Evolutionary conservation across 2,113 vertebrate species (phyloP), one percentile per base, ranked within the genome.

Genomic region (Phoenicopterus ruber): DNA sequence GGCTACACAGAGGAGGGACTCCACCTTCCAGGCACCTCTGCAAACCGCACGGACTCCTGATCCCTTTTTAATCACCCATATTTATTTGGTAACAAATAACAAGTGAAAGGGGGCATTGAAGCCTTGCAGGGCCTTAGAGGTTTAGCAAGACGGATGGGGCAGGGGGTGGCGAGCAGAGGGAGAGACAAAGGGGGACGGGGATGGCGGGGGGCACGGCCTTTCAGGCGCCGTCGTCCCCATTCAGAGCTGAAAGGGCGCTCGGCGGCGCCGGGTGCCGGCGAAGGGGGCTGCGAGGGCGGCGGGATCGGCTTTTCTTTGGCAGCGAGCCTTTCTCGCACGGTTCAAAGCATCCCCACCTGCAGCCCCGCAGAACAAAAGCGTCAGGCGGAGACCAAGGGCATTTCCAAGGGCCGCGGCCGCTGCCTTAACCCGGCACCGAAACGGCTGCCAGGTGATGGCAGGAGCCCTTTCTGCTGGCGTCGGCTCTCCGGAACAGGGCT

Each of bases 1-100:
- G 98, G 99, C 97, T 99, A 98, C 99, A 98, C 98, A 98, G 98
- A 98, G 99, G 98, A 98, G 96, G 96, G 59, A 57, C 93, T 98
- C 7, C 95, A 92, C 97, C 96, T 66, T 91, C 96, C 95, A 88
- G 83, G 90, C 96, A 89, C 84, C 94, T 82, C 96, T 15, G 70
- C 94, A 62, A 38, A 40, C 88, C 13, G 1, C 90, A 5, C 34
- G 32, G n/a, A 44, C 88, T 86, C 93, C 95, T 57, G n/a, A 95
- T 89, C 90, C 91, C 88, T 91, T 67, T 13, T 17, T 1, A 82
- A 86, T 86, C 62, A 6, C 82, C 31, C 95, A 29, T 3, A 21
- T 57, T 76, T 31, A 40, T 96, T 34, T 82, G 93, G 82, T 55
- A 71, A 69, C 96, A 28, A 93, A 73, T 73, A 31, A 46, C 40